Evolutionary conservation across 2,888 invertebrate species (phyloP), one percentile per base, ranked within the genome.

Genomic region (Exephanes ischioxanthus): DNA sequence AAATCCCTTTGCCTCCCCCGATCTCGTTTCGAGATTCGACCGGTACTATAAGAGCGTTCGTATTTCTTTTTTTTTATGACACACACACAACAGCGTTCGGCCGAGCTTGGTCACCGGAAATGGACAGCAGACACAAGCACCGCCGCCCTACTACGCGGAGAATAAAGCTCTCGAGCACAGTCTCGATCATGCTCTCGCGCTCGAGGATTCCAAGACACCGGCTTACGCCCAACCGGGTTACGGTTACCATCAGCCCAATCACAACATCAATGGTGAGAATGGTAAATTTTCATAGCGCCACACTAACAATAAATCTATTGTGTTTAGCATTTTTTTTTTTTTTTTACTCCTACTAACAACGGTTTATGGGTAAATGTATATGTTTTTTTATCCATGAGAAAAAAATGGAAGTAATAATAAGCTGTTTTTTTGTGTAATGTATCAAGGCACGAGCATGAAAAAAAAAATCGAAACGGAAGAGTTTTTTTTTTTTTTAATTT

Each of bases 131-230:
- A 97, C 97, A 86, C 97, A 97, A 91, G 97, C 97, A 1, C 98
- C 98, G 30, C 98, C 98, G 48, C 98, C 98, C 0, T 98, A 98
- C 91, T 98, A 98, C 92, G 97, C 98, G n/a, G 98, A 98, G 94
- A 98, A 98, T 94, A 98, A 98, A 94, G 98, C 98, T 41, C 94
- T 98, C 66, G 98, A 98, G 94, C 97, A 98, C 94, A 97, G 97
- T 9, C 96, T 98, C 95, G 98, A 98, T 92, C 95, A 98, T 90
- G 97, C 97, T 1, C 94, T 98, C 80, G 96, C 97, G 9, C 95
- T 97, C 94, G 98, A 98, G 91, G 98, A 98, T 92, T 97, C 97
- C 7, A 98, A 98, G 94, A 97, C 97, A 81, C 96, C 97, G 0
- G 97, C 97, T 73, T 98, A 97, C 93, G 97, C 97, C 7, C 98